These are phyloP conservation scores for Pandemis heparana DNA, from an alignment of 2,888 invertebrate genomes.

Conservation along the genomic window DNA sequence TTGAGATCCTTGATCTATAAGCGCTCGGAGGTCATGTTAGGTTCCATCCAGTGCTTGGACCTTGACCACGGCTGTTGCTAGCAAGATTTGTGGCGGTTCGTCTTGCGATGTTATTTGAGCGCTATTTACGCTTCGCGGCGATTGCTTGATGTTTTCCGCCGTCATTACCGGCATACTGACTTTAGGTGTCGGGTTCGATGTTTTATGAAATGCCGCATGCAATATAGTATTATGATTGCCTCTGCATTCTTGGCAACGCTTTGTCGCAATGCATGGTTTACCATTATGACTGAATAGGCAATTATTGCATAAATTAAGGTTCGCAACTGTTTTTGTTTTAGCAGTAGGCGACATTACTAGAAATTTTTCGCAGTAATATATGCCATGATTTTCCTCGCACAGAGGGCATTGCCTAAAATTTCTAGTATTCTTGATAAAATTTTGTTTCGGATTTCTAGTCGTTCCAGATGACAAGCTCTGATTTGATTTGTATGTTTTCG, in stretches of 20 bases:
- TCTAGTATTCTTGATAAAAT: neutral
- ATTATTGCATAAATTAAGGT: neutral
- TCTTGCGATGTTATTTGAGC: neutral
- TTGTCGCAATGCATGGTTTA: neutral
- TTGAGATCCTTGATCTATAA: no score
- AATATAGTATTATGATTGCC: slow-evolving; percentile 1
- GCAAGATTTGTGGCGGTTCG: neutral
- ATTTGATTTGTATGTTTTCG: neutral
- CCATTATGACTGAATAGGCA: slow-evolving; percentile 3
- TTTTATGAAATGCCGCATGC: slow-evolving; percentile 7
- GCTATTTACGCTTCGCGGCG: neutral
- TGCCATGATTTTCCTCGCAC: slow-evolving; percentile 3
- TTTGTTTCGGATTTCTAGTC: neutral
- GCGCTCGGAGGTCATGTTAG: no score
- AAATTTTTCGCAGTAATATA: slow-evolving; percentile 1
- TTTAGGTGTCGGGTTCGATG: neutral
- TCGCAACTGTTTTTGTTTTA: neutral
- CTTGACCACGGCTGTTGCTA: slow-evolving; percentile 6
- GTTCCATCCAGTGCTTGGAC: neutral
- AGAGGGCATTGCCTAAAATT: neutral
- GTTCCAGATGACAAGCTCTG: neutral
- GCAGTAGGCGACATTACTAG: neutral
- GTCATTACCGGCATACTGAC: neutral
- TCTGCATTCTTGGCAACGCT: slow-evolving; percentile 2
- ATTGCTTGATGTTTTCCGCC: neutral